Base-by-base conservation (phyloP, 2,888 invertebrate genomes). In the Agonum fuliginosum region DNA sequence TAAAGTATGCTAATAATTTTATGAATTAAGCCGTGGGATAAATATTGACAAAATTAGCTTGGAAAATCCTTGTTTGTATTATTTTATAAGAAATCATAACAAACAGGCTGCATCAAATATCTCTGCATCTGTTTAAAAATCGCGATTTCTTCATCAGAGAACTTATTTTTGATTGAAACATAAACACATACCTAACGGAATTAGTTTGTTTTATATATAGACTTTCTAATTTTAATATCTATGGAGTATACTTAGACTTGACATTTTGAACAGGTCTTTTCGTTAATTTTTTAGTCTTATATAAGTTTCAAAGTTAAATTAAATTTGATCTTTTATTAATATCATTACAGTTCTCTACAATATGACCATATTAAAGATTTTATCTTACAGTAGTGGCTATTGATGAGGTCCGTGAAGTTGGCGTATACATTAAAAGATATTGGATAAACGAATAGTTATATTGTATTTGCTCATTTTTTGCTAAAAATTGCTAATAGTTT, bases 101-200 rank as follows among this genome's bases (percentile, higher is more conserved):
- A 62, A 27, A 71, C 48, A 46, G 14, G 3, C 14, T 70, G 70
- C 14, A 0, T 20, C n/a, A 54, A 54, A 19, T 14, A 20, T 20
- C 17, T 1, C 17, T 54, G n/a, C n/a, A 37, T 67, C 17, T 67
- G 24, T 69, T 41, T 69, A 12, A 30, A 71, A 17, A 48, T 48
- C 19, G 46, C 71, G 30, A 62, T 62, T 62, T 62, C 62, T 62
- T 62, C 37, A 62, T 54, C 54, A 37, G 37, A n/a, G 22, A 54
- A 22, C 54, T 54, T 69, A 43, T 43, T 43, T 69, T 69, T 69
- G 43, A 46, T 69, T 41, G 69, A 69, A 67, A 69, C 43, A 69
- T 54, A 54, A 54, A 54, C 54, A 54, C 54, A 54, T 54, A 54
- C 54, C 54, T 54, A n/a, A 22, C 54, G 54, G 54, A 54, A 54